Evolutionary conservation across 1,140 invertebrate species (phyloP), one percentile per base, ranked within the genome.

Genomic region (Cyphomyrmex costatus): DNA sequence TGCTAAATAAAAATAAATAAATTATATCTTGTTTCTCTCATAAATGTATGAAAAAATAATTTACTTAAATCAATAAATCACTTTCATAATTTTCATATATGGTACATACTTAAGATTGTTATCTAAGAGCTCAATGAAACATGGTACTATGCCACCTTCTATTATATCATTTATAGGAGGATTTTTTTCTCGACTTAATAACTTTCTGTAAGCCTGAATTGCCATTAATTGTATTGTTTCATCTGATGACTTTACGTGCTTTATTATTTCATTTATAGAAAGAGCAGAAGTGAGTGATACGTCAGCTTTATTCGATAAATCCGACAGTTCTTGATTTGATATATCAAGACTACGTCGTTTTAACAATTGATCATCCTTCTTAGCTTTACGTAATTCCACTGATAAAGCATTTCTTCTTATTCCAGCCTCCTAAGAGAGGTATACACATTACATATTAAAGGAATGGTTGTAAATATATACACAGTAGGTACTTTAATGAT

Each of bases 281-380:
- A 94, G 95, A 90, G 85, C 93, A 46, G 19, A 21, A 89, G 92
- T 93, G 74, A 92, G 95, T 89, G 92, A 95, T 89, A 91, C 94
- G 94, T 95, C 96, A 77, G 92, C 92, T 60, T 97, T 96, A 86
- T 96, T 96, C 0, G 96, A 92, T 7, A 96, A 53, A n/a, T n/a
- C n/a, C n/a, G n/a, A n/a, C n/a, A n/a, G n/a, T n/a, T n/a, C n/a
- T n/a, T n/a, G n/a, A n/a, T 95, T 94, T 6, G 96, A n/a, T n/a
- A n/a, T 93, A 70, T 96, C 95, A 42, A 99, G 97, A 92, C 99
- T 99, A 76, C 99, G 96, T 63, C 98, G 96, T 95, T 99, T 99
- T 2, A 98, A 96, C 21, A 99, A 95, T 92, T 99, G 98, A 91
- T 99, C 99, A 95, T 99, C 99, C 93, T 99, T 98, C 61, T 98